Evolutionary conservation across 2,888 invertebrate genomes (phyloP), one percentile per base, ranked within the genome.

Genomic region (Hyalella azteca): DNA sequence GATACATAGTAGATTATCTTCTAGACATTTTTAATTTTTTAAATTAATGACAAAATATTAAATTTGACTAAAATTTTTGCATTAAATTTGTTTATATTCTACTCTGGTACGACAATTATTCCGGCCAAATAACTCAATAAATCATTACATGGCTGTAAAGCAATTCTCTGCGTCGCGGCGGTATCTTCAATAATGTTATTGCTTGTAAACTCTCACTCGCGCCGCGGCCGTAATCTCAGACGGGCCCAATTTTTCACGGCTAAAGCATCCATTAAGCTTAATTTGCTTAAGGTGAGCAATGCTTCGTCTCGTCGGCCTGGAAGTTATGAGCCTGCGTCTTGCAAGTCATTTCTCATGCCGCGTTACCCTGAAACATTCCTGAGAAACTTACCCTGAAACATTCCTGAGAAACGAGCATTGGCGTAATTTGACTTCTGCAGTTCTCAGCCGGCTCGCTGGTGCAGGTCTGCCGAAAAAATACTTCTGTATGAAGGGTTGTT

Each of bases 371-470:
- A 66, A 66, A 66, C 66, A 66, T 66, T 66, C 36, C 36, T 66
- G 66, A 66, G 66, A 66, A 66, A 66, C 36, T n/a, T n/a, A n/a
- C n/a, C 66, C 36, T 66, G 36, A 66, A 66, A 66, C 66, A 66
- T 66, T 66, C 36, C 36, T 66, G 66, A 66, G 66, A 66, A 66
- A 66, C 36, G 66, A 66, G 66, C 36, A 32, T 66, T 36, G 66
- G 36, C 66, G 32, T 66, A 66, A 66, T 66, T 66, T 66, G 66
- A 66, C 66, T 66, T 15, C 7, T 66, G 66, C 66, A 66, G 36
- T 66, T n/a, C 36, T 29, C 59, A 11, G 45, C 45, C 45, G 9
- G 15, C 45, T n/a, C n/a, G n/a, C n/a, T n/a, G n/a, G n/a, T n/a
- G n/a, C n/a, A n/a, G n/a, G n/a, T n/a, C n/a, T n/a, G n/a, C n/a